phyloP scores from a whole-genome alignment of 1,140 invertebrate genomes.

The Microplitis mediator region DNA sequence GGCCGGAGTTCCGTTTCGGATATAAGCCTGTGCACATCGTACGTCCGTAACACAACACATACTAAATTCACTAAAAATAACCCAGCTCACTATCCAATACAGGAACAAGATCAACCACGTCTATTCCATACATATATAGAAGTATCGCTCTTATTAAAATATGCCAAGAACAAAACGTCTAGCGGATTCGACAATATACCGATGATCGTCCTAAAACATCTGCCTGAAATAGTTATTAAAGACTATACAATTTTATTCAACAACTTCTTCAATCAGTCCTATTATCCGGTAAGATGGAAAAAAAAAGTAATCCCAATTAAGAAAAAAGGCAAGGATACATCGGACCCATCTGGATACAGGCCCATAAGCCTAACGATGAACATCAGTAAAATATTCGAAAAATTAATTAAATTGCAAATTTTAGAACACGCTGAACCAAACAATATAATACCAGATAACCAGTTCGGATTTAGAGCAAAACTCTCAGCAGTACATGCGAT shows the following conservation, averaged over 20 bases:
- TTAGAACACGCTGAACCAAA: background rate
- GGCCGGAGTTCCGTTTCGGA: too few relatives aligned
- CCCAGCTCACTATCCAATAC: background rate
- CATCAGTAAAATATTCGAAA: slow-evolving; percentile 30
- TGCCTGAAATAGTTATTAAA: background rate
- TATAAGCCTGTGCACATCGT: too few relatives aligned
- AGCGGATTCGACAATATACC: background rate
- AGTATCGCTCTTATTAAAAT: background rate
- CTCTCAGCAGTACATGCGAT: too few relatives aligned
- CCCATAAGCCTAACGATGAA: slow-evolving; percentile 36
- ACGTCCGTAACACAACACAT: background rate
- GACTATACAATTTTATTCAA: slow-evolving; percentile 23
- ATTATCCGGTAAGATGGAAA: slow-evolving; percentile 37
- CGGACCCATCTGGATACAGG: slow-evolving; percentile 26
- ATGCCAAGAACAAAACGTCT: slow-evolving; percentile 18
- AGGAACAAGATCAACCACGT: background rate
- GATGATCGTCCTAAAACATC: background rate
- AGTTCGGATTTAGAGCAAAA: too few relatives aligned
- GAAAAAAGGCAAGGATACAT: slow-evolving; percentile 34
- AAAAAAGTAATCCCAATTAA: slow-evolving; percentile 33
- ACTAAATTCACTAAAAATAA: background rate
- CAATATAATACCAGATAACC: slow-evolving; percentile 8
- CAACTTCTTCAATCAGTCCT: slow-evolving; percentile 21
- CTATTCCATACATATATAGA: background rate
- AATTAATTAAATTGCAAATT: background rate